Evolutionary conservation across 2,113 vertebrate genomes (phyloP).

Genomic region (Bombycilla garrulus): DNA sequence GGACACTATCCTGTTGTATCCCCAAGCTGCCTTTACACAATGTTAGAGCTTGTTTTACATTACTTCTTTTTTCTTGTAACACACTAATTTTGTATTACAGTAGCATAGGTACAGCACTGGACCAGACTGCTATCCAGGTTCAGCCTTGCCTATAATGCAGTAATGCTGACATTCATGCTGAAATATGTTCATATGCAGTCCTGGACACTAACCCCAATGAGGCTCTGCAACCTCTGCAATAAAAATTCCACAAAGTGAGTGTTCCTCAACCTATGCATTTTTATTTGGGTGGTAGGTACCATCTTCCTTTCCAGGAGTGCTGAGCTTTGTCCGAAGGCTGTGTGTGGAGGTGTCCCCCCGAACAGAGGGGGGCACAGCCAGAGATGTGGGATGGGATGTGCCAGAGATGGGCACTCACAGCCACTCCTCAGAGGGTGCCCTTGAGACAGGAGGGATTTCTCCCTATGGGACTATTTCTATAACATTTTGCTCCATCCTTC

Average conservation of each 20-base stretch:
- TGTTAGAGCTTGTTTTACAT: not conserved
- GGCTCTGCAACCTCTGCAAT: not conserved
- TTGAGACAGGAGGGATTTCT: not conserved
- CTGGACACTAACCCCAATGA: not conserved
- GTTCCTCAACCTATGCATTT: not conserved
- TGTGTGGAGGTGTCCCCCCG: not conserved
- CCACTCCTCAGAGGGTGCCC: not conserved
- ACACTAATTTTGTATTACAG: not conserved
- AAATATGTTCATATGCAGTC: not conserved
- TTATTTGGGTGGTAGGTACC: not conserved
- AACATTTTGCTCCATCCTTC: not conserved
- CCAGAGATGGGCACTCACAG: fast-evolving
- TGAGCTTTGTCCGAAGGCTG: fast-evolving
- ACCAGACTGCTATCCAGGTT: not conserved
- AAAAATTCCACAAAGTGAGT: not conserved
- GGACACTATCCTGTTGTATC: not conserved
- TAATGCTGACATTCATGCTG: not conserved
- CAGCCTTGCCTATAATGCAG: not conserved
- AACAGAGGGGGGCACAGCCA: no score
- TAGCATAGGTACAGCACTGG: not conserved
- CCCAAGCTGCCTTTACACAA: not conserved
- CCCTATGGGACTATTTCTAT: not conserved
- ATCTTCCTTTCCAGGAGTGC: not conserved
- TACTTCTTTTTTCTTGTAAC: not conserved
- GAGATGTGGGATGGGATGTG: not conserved